Base-by-base conservation (phyloP, 2,888 invertebrate species). In the Torymus aiolomorphi region DNA sequence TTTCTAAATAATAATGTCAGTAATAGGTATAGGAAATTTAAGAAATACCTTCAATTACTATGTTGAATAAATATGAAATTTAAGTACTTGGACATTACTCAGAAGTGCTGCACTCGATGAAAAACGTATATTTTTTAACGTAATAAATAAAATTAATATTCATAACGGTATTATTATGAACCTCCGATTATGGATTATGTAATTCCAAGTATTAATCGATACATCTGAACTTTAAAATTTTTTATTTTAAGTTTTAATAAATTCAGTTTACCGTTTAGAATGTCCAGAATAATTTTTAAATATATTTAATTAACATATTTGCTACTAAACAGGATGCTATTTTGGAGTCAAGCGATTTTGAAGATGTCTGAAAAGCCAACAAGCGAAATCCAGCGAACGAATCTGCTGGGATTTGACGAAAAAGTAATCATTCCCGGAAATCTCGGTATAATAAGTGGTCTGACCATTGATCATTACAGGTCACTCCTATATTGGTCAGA, bases 401-500 rank as follows among this genome's bases (percentile, higher is more conserved):
- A 92, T 70, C 91, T 94, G 91, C 91, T 92, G 85, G 94, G 94
- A 49, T 85, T 89, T 11, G 83, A 91, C 66, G 86, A 91, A 11
- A 84, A 85, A 24, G 80, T 84, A 0, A 89, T 94, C 20, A 89
- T 92, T 2, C 83, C 87, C 3, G 86, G 88, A 2, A 86, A 91
- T 71, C 84, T 92, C 49, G 87, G 89, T 2, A 91, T 93, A 90
- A 92, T 94, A 0, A 92, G 92, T 84, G 93, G 93, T 18, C 86
- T 94, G 12, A 91, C 93, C 0, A 88, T 94, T 31, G 94, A 94
- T 88, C 90, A 92, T 73, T 88, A 91, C 12, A 90, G 92, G 85
- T 91, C 93, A 83, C 89, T 92, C 24, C 89, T 98, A 5, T 98
- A 96, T 87, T 96, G 95, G 91, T 93, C 94, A 0, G 96, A 97